A percentile compares a stretch with the other conserved stretches of the same genome.
phyloP scores from a whole-genome alignment of 1,140 invertebrate species.

The Anastrepha obliqua region DNA sequence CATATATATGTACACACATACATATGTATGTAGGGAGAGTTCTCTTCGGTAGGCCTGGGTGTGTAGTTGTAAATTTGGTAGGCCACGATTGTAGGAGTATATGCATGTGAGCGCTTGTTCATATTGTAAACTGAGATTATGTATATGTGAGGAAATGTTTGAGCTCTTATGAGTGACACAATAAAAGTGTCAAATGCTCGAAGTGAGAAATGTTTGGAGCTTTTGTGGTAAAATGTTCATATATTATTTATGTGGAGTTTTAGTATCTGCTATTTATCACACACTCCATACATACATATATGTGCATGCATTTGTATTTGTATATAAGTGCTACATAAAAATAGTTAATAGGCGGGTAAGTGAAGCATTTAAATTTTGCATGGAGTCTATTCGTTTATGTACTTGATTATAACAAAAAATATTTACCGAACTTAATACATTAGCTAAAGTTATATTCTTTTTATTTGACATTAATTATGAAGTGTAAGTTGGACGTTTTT shows the following conservation, averaged over 20 bases:
- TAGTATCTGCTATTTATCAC: background rate
- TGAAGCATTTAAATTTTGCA: too few species aligned
- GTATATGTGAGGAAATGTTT: background rate
- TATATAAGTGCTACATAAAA: too few species aligned
- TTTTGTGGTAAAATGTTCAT: background rate
- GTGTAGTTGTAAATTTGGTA: background rate
- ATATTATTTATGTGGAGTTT: background rate
- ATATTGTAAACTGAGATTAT: background rate
- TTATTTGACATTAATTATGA: background rate
- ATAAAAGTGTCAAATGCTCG: background rate
- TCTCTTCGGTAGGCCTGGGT: background rate
- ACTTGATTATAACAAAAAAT: background rate
- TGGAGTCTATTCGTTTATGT: background rate
- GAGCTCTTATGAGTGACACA: background rate
- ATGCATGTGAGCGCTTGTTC: background rate
- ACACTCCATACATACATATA: background rate
- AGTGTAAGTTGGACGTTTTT: background rate
- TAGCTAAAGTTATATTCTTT: background rate
- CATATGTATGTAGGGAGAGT: too few species aligned
- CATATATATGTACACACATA: background rate
- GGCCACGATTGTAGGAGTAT: background rate
- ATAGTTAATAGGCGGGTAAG: too few species aligned
- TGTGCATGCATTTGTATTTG: background rate
- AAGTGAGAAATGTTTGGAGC: constrained; percentile 2
- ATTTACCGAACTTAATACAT: background rate